Evolutionary conservation across 2,888 invertebrate species (phyloP).

Genomic region (Campoplex nolae): DNA sequence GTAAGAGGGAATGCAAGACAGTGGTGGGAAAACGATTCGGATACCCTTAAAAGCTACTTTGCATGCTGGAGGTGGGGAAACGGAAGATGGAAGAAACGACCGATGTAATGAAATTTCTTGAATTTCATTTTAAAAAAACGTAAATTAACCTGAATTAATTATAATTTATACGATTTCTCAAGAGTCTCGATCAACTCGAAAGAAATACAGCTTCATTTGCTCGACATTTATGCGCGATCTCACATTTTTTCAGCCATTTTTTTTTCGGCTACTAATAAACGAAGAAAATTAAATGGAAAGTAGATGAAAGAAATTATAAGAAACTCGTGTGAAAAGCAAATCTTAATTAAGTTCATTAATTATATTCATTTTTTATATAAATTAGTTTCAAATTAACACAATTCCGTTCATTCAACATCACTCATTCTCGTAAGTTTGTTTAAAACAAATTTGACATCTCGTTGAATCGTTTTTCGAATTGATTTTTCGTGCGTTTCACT

Average conservation of each 20-base stretch:
- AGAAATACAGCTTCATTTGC: neutral
- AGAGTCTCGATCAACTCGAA: neutral
- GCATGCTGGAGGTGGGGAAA: neutral
- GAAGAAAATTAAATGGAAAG: neutral
- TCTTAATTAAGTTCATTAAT: neutral
- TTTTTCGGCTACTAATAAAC: neutral
- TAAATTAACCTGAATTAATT: neutral
- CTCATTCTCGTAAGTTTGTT: neutral
- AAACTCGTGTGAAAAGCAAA: too few species aligned
- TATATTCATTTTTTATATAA: neutral
- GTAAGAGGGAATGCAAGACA: neutral
- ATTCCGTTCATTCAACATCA: neutral
- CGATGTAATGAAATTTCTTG: slow-evolving; percentile 10
- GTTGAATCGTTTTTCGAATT: neutral
- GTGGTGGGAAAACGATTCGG: neutral
- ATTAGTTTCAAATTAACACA: neutral
- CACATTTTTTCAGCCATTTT: neutral
- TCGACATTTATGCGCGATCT: neutral
- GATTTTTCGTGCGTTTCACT: neutral
- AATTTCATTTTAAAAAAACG: neutral
- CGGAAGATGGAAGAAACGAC: neutral
- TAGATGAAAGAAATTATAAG: too few species aligned
- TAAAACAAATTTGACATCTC: neutral
- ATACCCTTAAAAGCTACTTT: slow-evolving; percentile 31
- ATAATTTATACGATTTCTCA: neutral